phyloP scores from a whole-genome alignment of 2,113 vertebrate species.

The Siniperca knerii region DNA sequence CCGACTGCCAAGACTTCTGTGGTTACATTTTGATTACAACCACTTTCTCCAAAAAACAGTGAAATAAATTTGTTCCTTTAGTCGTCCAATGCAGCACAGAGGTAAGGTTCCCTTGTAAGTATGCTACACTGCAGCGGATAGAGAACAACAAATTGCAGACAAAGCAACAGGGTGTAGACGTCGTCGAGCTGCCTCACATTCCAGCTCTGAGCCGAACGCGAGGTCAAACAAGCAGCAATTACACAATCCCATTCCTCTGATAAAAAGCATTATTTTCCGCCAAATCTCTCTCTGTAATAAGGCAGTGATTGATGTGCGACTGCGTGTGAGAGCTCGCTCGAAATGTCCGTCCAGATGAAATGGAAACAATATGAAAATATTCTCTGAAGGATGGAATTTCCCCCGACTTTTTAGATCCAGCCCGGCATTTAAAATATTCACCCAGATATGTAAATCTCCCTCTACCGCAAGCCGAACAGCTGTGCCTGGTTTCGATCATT shows the following conservation, averaged over 20 bases:
- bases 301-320: constrained; percentile 52
- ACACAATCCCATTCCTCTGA: constrained; percentile 23
- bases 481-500: constrained; percentile 52
- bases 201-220: constrained; percentile 5
- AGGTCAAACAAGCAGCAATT: constrained; percentile 40
- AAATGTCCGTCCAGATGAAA: constrained; percentile 43
- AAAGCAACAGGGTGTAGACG: constrained; percentile 3
- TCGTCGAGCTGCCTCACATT: constrained; percentile 6
- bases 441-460: constrained; percentile 59
- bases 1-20: not conserved
- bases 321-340: constrained; percentile 21
- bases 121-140: not conserved
- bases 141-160: constrained; percentile 15
- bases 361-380: constrained; percentile 57
- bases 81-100: not conserved
- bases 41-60: not conserved
- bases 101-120: not conserved
- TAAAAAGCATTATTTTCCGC: constrained; percentile 47
- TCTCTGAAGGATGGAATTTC: constrained; percentile 49
- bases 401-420: constrained; percentile 37
- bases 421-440: constrained; percentile 46
- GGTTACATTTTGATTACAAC: not conserved
- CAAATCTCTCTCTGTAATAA: constrained; percentile 23
- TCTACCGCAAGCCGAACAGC: constrained; percentile 28
- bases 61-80: not conserved